phyloP scores from a whole-genome alignment of 2,113 vertebrate species.

The Bostrychus sinensis region DNA sequence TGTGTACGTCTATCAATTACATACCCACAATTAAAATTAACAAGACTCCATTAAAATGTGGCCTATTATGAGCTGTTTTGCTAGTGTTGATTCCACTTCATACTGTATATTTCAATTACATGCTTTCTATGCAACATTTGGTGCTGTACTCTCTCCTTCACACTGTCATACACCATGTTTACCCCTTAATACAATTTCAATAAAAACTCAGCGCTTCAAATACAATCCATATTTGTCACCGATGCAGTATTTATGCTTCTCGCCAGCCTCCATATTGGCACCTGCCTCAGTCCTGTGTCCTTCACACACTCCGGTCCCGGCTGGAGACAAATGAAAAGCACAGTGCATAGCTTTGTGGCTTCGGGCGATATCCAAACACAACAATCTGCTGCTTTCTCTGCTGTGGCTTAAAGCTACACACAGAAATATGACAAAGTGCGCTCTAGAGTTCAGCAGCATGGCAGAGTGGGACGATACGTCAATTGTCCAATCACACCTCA shows the following conservation, averaged over 20 bases:
- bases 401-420: constrained; percentile 32
- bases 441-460: constrained; percentile 6
- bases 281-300: constrained; percentile 12
- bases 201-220: not conserved
- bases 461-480: constrained; percentile 10
- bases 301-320: constrained; percentile 40
- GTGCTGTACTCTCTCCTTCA: not conserved
- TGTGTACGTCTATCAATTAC: too few species aligned
- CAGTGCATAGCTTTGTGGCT: constrained; percentile 41
- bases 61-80: too few species aligned
- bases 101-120: too few species aligned
- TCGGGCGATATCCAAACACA: constrained; percentile 25
- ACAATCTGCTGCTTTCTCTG: constrained; percentile 42
- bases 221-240: not conserved
- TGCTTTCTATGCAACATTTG: too few species aligned
- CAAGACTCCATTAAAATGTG: too few species aligned
- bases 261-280: not conserved
- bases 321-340: constrained; percentile 57
- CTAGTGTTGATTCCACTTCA: too few species aligned
- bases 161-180: not conserved
- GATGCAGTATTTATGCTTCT: not conserved
- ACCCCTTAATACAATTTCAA: not conserved
- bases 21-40: too few species aligned
- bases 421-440: not conserved
- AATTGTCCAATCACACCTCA: constrained; percentile 12